Conservation (phyloP, 2,797 vertebrate genomes). For the Galago senegalensis region DNA sequence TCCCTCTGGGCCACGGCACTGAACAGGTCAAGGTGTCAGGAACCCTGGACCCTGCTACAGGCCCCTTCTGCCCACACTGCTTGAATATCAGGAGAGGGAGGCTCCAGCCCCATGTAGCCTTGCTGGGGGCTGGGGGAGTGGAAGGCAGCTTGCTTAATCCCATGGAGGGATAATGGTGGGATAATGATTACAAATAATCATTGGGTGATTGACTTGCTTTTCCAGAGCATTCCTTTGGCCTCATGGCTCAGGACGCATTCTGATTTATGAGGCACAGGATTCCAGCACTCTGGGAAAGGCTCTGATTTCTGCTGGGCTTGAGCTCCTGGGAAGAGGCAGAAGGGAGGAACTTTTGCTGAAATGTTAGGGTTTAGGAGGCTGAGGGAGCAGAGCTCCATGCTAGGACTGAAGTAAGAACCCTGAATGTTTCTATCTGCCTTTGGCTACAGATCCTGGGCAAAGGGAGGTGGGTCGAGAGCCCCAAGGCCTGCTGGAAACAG, state of each 20-base stretch:
- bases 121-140: too few species aligned
- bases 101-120: background rate
- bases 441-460: background rate
- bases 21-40: background rate
- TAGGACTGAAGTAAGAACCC: background rate
- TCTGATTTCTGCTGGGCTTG: constrained; percentile 43
- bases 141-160: background rate
- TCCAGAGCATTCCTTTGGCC: constrained; percentile 40
- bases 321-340: background rate
- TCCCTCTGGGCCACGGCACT: background rate
- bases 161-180: background rate
- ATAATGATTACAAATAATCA: constrained; percentile 35
- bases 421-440: background rate
- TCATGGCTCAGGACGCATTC: background rate
- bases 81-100: background rate
- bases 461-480: background rate
- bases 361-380: background rate
- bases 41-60: background rate
- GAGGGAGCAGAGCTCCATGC: background rate
- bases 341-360: background rate
- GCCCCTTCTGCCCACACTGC: background rate
- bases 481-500: background rate
- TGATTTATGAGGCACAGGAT: constrained; percentile 65
- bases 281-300: constrained; percentile 6
- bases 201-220: constrained; percentile 39